Base-by-base conservation (phyloP, 2,797 vertebrate species). In the Xenentodon cancila region DNA sequence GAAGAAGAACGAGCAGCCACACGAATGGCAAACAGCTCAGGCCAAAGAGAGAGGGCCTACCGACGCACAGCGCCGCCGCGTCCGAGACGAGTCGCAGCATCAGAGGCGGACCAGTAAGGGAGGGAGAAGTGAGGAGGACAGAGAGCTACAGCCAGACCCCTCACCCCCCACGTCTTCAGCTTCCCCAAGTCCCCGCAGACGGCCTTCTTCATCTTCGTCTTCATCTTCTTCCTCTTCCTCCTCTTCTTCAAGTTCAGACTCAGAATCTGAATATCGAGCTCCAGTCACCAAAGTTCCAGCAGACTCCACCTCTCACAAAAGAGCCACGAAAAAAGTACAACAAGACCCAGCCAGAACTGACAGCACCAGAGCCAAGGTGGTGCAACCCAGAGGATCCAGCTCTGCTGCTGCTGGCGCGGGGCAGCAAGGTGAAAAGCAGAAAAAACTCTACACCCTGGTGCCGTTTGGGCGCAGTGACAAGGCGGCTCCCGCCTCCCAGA, bases 391-490 rank as follows among this genome's bases (percentile, higher is more conserved):
- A 25, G 86, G 61, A 68, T 86, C 91, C 84, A 85, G 59, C 85
- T 84, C 89, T 79, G 88, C 84, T 89, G 91, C 89, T 81, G 81
- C 89, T 76, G 87, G 75, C 77, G 95, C 91, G 80, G 93, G 75
- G 75, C 93, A 90, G 48, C 94, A 93, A 82, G 92, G 91, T 60
- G 92, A 92, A 68, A 92, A 92, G 48, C 95, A 90, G 75, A 95
- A 95, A 70, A 93, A 91, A 79, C 95, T 96, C 88, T 99, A 98
- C 90, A 99, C 97, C 5, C 85, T 99, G 64, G 98, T 99, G 65
- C 97, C 97, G 46, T 99, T 96, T 50, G 97, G 98, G 48, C 95
- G 96, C 71, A 92, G 94, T 21, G 95, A 98, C 47, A 89, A 95
- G 73, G 77, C 95, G 15, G 92, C 95, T 64, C 66, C 70, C 0